Base-by-base conservation (phyloP, 2,113 vertebrate genomes). In the Rhinolophus ferrumequinum region DNA sequence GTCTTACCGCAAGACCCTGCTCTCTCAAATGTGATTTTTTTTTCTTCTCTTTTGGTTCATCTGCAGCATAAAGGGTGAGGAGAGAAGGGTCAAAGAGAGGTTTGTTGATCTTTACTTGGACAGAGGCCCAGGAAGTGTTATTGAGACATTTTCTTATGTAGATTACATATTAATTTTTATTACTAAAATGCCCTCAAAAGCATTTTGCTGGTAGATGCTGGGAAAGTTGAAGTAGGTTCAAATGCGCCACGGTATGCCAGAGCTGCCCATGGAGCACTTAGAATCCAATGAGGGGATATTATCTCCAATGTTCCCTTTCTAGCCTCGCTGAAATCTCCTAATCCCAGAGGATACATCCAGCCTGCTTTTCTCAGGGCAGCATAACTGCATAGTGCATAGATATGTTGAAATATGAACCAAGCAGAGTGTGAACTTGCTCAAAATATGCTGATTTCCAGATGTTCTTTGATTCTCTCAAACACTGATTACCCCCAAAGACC, bases 361-460 rank as follows among this genome's bases (percentile, higher is more conserved):
- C 62, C 95, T 96, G 62, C 22, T 30, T 84, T 83, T 91, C 92
- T 96, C 84, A 62, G 41, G 75, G 56, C 66, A 95, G 5, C 15
- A 19, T 35, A 90, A 95, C 84, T 96, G 98, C 93, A 95, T 88
- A 77, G 95, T 93, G 91, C 66, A 62, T 66, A 79, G 81, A 97
- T 96, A 93, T 95, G 92, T 84, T 97, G 97, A 98, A 98, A 98
- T 98, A 96, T 95, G 86, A 24, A 84, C 85, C 96, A 95, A 79
- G 97, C 96, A 80, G 94, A 94, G 81, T 98, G 97, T 96, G 98
- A 98, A 98, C 92, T 73, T 77, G 54, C 95, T 95, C 77, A 85
- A 96, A 98, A 97, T 73, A 96, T 98, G 97, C 97, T 97, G 97
- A 22, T 80, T 98, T 95, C 90, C 98, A 98, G 97, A 98, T 98